phyloP scores from a whole-genome alignment of 2,888 invertebrate genomes.

The Eudemis profundana region DNA sequence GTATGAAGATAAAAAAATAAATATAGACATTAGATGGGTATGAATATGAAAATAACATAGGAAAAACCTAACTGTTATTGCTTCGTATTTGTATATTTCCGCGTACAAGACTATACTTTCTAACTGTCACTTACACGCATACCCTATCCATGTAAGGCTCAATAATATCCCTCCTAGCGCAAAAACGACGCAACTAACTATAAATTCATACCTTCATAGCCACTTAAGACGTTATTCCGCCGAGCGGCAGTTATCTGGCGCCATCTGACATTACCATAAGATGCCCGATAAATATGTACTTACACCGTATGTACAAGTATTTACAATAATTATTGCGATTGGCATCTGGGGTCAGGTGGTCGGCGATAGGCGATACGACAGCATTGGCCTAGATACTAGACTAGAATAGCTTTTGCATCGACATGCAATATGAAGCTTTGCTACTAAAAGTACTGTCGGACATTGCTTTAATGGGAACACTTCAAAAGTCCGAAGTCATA shows the following conservation, averaged over 20 bases:
- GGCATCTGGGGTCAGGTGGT: slow-evolving; percentile 60
- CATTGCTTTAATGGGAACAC: too few species aligned
- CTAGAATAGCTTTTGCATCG: slow-evolving; percentile 29
- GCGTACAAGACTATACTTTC: slow-evolving; percentile 19
- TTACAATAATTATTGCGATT: slow-evolving; percentile 73
- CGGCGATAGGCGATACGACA: slow-evolving; percentile 37
- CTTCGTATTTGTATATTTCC: slow-evolving; percentile 14
- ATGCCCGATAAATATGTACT: slow-evolving; percentile 55
- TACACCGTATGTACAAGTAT: slow-evolving; percentile 55
- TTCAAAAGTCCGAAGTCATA: too few species aligned
- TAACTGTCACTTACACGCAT: slow-evolving; percentile 24
- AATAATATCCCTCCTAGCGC: slow-evolving; percentile 1
- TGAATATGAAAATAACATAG: neutral
- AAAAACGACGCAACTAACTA: slow-evolving; percentile 10
- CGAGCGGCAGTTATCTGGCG: slow-evolving; percentile 49
- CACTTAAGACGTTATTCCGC: slow-evolving; percentile 3
- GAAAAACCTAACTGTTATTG: neutral
- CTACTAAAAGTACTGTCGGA: neutral
- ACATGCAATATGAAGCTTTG: slow-evolving; percentile 2
- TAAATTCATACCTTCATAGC: neutral
- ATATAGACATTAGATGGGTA: slow-evolving; percentile 7
- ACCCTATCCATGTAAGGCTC: slow-evolving; percentile 26
- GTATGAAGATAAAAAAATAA: too few species aligned
- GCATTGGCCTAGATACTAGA: slow-evolving; percentile 34
- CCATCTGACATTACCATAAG: slow-evolving; percentile 56